phyloP scores from a whole-genome alignment of 2,797 vertebrate genomes.

The Falco novaeseelandiae region DNA sequence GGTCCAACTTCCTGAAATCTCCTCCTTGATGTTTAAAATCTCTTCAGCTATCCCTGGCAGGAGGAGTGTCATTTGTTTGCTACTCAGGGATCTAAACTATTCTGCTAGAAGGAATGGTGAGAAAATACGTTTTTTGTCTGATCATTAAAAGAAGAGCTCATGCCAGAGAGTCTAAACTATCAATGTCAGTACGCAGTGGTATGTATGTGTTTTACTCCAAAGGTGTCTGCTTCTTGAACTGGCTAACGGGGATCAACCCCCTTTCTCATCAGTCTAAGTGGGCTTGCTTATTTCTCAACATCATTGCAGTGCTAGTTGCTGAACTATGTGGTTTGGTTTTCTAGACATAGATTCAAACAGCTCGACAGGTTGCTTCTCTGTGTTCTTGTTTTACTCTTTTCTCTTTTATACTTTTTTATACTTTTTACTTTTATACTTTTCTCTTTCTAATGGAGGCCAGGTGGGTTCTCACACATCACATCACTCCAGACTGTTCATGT shows the following conservation, averaged over 20 bases:
- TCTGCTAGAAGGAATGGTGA: background rate
- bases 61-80: background rate
- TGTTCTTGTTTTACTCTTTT: background rate
- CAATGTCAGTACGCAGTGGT: background rate
- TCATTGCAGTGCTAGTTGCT: background rate
- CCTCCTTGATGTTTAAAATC: background rate
- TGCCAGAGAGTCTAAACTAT: background rate
- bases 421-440: background rate
- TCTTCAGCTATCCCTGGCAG: background rate
- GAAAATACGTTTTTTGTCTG: background rate
- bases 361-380: background rate
- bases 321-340: constrained; percentile 1
- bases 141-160: background rate
- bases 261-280: background rate
- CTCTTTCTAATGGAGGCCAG: background rate
- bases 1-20: background rate
- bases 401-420: background rate
- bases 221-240: background rate
- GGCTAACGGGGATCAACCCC: background rate
- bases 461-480: background rate
- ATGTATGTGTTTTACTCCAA: background rate
- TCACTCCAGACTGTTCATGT: background rate
- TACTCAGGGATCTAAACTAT: background rate
- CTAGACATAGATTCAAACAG: background rate
- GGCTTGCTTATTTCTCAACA: background rate